Conservation (phyloP, 2,113 vertebrate species). For the Phylloscopus whistleri region DNA sequence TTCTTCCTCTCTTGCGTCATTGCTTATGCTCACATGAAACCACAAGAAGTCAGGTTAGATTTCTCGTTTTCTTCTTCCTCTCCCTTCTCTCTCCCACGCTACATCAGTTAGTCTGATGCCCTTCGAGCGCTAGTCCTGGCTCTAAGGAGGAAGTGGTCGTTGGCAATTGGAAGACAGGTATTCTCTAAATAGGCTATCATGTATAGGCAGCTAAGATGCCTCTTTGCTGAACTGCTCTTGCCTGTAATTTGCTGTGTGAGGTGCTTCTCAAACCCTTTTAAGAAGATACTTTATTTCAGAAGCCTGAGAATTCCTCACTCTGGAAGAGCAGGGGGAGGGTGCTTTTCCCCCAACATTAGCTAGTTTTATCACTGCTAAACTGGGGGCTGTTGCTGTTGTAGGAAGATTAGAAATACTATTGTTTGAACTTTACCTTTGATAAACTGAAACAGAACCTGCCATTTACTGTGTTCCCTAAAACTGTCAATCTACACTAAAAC, state of each 20-base stretch:
- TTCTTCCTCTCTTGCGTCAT: neutral
- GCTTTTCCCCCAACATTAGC: neutral
- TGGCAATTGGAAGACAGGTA: neutral
- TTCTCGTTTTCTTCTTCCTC: neutral
- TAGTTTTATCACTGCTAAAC: neutral
- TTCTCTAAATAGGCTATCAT: neutral
- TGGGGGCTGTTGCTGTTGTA: neutral
- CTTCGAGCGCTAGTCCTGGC: neutral
- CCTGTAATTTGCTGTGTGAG: neutral
- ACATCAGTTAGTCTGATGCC: no score
- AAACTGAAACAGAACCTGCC: neutral
- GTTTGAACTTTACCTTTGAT: neutral
- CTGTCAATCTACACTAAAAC: neutral
- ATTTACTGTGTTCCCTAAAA: neutral
- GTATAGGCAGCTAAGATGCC: neutral
- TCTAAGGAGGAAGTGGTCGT: neutral
- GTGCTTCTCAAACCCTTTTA: neutral
- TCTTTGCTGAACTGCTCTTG: neutral
- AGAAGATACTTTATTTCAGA: neutral
- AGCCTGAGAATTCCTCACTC: neutral
- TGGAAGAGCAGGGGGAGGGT: neutral
- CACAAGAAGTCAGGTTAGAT: neutral
- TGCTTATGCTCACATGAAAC: neutral
- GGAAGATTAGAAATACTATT: neutral
- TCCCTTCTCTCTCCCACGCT: neutral